phyloP scores from a whole-genome alignment of 1,140 invertebrate genomes.

The Habropoda laboriosa region DNA sequence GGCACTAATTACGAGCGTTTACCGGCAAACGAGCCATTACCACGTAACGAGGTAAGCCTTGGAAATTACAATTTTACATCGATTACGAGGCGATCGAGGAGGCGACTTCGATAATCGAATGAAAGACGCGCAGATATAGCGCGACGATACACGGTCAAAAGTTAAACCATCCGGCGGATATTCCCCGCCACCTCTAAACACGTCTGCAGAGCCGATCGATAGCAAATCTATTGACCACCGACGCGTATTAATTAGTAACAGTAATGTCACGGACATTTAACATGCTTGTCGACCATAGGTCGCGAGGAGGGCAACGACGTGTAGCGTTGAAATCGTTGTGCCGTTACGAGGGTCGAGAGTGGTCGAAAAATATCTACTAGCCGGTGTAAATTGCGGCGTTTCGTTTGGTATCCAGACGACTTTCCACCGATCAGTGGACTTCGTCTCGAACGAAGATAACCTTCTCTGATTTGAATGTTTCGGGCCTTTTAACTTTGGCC shows the following conservation, averaged over 20 bases:
- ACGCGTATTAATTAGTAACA: slow-evolving; percentile 58
- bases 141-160: slow-evolving; percentile 22
- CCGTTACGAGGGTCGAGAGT: slow-evolving; percentile 19
- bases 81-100: slow-evolving; percentile 36
- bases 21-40: slow-evolving; percentile 22
- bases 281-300: slow-evolving; percentile 39
- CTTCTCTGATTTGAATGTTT: no score
- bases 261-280: slow-evolving; percentile 58
- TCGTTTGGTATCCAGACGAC: background rate
- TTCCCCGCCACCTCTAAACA: background rate
- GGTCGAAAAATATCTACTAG: slow-evolving; percentile 6
- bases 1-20: slow-evolving; percentile 36
- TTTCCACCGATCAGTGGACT: background rate
- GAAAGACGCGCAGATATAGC: slow-evolving; percentile 26
- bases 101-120: slow-evolving; percentile 38
- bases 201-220: background rate
- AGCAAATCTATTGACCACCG: slow-evolving; percentile 47
- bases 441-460: no score
- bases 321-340: background rate
- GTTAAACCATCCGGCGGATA: background rate
- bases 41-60: slow-evolving; percentile 46
- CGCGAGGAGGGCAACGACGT: slow-evolving; percentile 6
- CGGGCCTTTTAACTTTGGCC: no score
- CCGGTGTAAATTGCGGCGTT: slow-evolving; percentile 15
- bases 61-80: slow-evolving; percentile 52